These are phyloP conservation scores for Rhaphigaster nebulosa DNA, from an alignment of 2,888 invertebrate genomes.

Conservation along the genomic window DNA sequence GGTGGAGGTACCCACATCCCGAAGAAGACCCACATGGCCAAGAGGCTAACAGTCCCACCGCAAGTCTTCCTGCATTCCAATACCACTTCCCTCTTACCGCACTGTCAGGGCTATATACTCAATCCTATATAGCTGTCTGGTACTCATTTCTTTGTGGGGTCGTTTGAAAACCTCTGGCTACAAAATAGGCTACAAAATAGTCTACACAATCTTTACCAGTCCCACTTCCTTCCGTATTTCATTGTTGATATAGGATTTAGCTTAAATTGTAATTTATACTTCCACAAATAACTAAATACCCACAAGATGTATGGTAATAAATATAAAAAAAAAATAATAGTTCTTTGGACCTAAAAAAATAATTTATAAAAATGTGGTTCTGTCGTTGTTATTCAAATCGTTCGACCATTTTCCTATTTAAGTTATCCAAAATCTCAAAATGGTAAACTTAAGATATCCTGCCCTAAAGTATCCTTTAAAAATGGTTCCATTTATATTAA, in stretches of 20 bases:
- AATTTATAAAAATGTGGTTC: too few relatives aligned
- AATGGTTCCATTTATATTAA: too few relatives aligned
- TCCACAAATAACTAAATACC: neutral
- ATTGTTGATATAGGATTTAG: neutral
- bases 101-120: neutral
- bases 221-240: neutral
- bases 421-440: too few relatives aligned
- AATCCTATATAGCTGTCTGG: neutral
- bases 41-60: neutral
- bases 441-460: too few relatives aligned
- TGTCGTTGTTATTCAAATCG: too few relatives aligned
- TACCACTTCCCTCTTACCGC: neutral
- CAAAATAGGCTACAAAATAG: neutral
- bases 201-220: neutral
- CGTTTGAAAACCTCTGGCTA: neutral
- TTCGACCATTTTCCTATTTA: too few relatives aligned
- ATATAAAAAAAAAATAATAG: too few relatives aligned
- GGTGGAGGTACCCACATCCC: conserved; percentile 5
- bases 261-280: neutral
- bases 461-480: too few relatives aligned
- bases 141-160: neutral
- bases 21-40: neutral
- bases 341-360: too few relatives aligned
- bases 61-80: conserved; percentile 22
- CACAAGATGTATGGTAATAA: too few relatives aligned